Conservation (phyloP, 2,888 invertebrate species). For the Tetramorium bicarinatum region DNA sequence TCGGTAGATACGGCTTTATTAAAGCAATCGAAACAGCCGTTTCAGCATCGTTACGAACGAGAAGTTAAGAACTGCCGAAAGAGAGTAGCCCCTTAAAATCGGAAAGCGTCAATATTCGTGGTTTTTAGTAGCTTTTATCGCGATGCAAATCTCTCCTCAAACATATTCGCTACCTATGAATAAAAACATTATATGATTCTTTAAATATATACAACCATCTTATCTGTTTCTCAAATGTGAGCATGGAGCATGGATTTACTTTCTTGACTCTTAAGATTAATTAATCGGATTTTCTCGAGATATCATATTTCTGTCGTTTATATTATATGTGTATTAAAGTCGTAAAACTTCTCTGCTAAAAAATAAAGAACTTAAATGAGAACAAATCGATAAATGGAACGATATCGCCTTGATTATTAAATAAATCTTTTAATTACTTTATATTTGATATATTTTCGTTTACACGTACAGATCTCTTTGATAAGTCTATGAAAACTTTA, state of each 20-base stretch:
- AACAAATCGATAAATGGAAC: not conserved
- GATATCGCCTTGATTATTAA: not conserved
- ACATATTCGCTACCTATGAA: not conserved
- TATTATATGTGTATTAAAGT: not conserved
- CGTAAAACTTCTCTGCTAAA: not conserved
- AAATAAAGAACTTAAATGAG: not conserved
- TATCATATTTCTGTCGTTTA: not conserved
- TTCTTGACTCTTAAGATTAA: not conserved
- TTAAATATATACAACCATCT: not conserved
- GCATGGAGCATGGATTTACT: not conserved
- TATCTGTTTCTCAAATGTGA: not conserved
- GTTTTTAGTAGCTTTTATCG: conserved; percentile 26
- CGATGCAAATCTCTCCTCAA: conserved; percentile 1
- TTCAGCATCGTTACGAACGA: conserved; percentile 27
- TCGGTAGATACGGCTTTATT: conserved; percentile 1
- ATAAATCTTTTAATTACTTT: not conserved
- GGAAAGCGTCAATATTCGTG: not conserved
- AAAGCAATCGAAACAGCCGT: conserved; percentile 12
- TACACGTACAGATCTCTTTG: not conserved
- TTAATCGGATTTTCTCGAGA: not conserved
- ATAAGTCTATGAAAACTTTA: not conserved
- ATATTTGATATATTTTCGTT: conserved; percentile 16
- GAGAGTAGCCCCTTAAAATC: not conserved
- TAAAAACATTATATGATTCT: not conserved
- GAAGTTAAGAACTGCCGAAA: conserved; percentile 38